These are phyloP conservation scores for Yasuhikotakia modesta DNA, from an alignment of 2,797 vertebrate species.

Conservation along the genomic window DNA sequence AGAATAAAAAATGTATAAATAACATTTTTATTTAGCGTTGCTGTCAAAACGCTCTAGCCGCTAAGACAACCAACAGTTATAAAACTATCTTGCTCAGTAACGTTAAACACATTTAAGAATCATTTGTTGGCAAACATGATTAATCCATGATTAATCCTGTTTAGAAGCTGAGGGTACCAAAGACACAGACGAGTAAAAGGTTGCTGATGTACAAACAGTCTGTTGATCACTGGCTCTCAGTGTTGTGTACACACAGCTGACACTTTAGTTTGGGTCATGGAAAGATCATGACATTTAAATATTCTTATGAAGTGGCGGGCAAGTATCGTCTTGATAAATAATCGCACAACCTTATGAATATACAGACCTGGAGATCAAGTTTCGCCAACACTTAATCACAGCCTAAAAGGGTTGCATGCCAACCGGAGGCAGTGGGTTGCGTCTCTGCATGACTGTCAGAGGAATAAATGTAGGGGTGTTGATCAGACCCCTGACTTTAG, in stretches of 20 bases:
- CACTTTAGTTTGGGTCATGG: constrained; percentile 50
- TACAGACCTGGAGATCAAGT: not conserved
- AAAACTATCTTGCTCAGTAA: constrained; percentile 1
- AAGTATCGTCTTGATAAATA: constrained; percentile 33
- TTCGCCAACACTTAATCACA: constrained; percentile 42
- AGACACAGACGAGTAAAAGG: constrained; percentile 19
- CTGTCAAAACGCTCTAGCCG: too few species aligned
- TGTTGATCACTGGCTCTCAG: constrained; percentile 7
- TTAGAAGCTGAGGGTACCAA: constrained; percentile 1
- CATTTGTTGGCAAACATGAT: constrained; percentile 43
- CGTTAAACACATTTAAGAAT: not conserved
- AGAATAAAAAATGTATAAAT: too few species aligned
- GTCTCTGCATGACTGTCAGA: constrained; percentile 13
- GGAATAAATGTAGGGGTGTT: constrained; percentile 16
- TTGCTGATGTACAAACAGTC: constrained; percentile 14
- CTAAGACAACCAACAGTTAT: not conserved
- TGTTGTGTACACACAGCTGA: constrained; percentile 54
- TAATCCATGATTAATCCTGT: constrained; percentile 12
- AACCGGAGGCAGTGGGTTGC: constrained; percentile 15
- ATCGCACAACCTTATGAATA: not conserved
- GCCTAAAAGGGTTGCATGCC: constrained; percentile 58
- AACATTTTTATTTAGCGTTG: too few species aligned
- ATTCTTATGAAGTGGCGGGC: constrained; percentile 12
- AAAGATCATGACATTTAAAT: constrained; percentile 49
- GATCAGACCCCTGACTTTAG: not conserved